Percentiles rank a stretch among this genome's conserved stretches.
Evolutionary conservation across 2,888 invertebrate species (phyloP).

Genomic region (Lepidonotus clava): DNA sequence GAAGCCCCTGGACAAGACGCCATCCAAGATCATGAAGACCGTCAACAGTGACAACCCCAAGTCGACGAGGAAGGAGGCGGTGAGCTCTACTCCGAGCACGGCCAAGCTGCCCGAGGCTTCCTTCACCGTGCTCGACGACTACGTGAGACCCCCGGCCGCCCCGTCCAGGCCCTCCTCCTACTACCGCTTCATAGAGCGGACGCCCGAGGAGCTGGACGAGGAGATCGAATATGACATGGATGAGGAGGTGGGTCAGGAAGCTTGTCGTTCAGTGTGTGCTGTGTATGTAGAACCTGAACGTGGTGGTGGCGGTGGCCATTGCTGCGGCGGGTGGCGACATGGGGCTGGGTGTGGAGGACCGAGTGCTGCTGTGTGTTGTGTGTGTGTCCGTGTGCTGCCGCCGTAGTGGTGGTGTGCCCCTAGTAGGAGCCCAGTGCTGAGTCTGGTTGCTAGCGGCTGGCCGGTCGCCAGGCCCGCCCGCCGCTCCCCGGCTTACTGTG

Average conservation of each 20-base stretch:
- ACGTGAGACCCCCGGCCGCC: conserved; percentile 88
- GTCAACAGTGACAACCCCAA: conserved; percentile 65
- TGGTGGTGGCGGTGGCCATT: conserved; percentile 17
- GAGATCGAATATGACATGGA: conserved; percentile 98
- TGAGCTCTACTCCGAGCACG: conserved; percentile 23
- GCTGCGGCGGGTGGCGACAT: not conserved
- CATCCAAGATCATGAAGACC: conserved; percentile 58
- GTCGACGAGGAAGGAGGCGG: conserved; percentile 53
- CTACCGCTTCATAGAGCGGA: conserved; percentile 91
- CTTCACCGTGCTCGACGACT: conserved; percentile 87
- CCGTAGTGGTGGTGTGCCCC: not conserved
- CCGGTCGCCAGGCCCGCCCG: not conserved
- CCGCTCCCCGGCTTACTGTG: not conserved
- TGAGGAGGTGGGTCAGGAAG: conserved; percentile 85
- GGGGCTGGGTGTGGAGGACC: not conserved
- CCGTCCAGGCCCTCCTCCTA: conserved; percentile 93
- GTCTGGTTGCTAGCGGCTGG: not conserved
- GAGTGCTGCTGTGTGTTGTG: conserved; percentile 19
- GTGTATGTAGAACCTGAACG: not conserved
- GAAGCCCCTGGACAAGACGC: conserved; percentile 73
- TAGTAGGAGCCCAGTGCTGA: conserved; percentile 1
- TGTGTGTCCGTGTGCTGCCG: not conserved
- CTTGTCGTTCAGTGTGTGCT: conserved; percentile 18
- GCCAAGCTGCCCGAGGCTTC: conserved; percentile 86
- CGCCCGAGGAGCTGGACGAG: conserved; percentile 95